phyloP scores from a whole-genome alignment of 92 coral and sea anemone species.

The Plumapathes pennacea region DNA sequence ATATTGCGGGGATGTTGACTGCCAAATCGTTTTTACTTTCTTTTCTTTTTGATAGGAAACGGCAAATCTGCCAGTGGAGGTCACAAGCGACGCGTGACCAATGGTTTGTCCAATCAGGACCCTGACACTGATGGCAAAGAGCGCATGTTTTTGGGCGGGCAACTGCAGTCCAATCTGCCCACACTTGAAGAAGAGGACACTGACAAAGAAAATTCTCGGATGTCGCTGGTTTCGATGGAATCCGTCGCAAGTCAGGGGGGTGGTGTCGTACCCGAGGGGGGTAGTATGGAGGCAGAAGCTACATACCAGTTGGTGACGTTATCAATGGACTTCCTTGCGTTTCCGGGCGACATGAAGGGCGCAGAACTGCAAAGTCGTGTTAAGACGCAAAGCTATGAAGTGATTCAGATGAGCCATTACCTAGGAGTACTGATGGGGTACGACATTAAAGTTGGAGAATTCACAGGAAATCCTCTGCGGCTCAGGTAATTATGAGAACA shows the following conservation, averaged over 20 bases:
- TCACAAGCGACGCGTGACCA: slow-evolving; percentile 73
- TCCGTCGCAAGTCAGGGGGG: slow-evolving; percentile 19
- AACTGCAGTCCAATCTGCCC: slow-evolving; percentile 81
- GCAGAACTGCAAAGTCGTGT: slow-evolving; percentile 57
- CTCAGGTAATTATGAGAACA: slow-evolving; percentile 74
- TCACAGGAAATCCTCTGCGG: slow-evolving; percentile 91
- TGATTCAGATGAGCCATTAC: slow-evolving; percentile 90
- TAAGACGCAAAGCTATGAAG: slow-evolving; percentile 86
- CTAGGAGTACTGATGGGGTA: slow-evolving; percentile 96
- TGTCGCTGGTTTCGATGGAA: slow-evolving; percentile 53
- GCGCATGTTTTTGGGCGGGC: slow-evolving; percentile 95
- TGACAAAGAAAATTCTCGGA: slow-evolving; percentile 57
- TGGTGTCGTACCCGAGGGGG: slow-evolving; percentile 19
- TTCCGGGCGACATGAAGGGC: slow-evolving; percentile 80
- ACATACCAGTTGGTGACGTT: slow-evolving; percentile 91
- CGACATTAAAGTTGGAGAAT: slow-evolving; percentile 92
- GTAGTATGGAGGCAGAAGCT: slow-evolving; percentile 91
- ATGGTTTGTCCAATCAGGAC: slow-evolving; percentile 59
- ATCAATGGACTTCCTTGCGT: slow-evolving; percentile 92
- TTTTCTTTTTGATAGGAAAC: no score
- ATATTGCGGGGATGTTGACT: no score
- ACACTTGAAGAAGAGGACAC: slow-evolving; percentile 93
- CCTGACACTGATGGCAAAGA: slow-evolving; percentile 66
- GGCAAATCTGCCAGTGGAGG: slow-evolving; percentile 38
- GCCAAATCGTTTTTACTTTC: no score